Conservation (phyloP, 92 coral and sea anemone genomes). For the Porites lobata region DNA sequence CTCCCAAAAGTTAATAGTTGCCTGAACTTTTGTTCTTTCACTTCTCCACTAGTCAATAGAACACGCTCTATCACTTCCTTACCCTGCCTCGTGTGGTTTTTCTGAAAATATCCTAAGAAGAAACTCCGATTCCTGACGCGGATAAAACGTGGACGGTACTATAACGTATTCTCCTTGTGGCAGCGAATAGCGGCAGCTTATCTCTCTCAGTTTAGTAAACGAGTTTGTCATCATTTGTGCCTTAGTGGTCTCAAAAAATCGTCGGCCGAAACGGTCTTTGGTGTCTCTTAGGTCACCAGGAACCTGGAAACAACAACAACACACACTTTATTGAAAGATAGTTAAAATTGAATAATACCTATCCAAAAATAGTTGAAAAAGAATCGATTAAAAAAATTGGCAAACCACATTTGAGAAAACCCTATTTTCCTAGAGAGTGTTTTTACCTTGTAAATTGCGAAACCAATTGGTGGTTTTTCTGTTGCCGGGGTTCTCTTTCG, state of each 20-base stretch:
- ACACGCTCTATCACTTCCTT: background rate
- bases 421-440: too few relatives aligned
- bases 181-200: constrained; percentile 77
- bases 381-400: background rate
- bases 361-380: background rate
- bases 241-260: constrained; percentile 85
- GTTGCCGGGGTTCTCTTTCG: constrained; percentile 73
- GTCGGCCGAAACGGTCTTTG: constrained; percentile 61
- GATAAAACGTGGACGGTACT: constrained; percentile 86
- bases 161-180: constrained; percentile 82
- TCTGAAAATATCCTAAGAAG: constrained; percentile 86
- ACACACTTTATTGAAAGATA: too few relatives aligned
- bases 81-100: constrained; percentile 84
- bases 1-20: too few relatives aligned
- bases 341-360: background rate
- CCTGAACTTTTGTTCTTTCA: too few relatives aligned
- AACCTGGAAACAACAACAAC: background rate
- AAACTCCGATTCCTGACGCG: constrained; percentile 81
- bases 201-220: constrained; percentile 84
- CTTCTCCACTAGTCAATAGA: too few relatives aligned
- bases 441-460: constrained; percentile 93
- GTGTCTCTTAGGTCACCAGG: constrained; percentile 25
- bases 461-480: constrained; percentile 88
- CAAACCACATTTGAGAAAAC: too few relatives aligned
- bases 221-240: constrained; percentile 85